Base-by-base conservation (phyloP, 30 jellyfish, hydroid and myxozoan genomes). In the Aurelia coerulea region DNA sequence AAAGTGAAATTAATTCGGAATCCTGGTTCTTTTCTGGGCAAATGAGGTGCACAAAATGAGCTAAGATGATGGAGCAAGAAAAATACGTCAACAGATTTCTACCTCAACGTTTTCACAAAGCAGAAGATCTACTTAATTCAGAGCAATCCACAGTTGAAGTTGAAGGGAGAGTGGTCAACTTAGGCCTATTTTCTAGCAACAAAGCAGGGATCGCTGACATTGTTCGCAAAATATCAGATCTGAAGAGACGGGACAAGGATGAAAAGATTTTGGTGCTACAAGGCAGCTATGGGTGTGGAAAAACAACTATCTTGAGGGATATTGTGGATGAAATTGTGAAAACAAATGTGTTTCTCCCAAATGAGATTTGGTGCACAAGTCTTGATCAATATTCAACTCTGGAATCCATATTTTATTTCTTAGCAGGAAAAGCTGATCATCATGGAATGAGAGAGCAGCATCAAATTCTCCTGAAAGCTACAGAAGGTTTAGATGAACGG, bases 201-300 rank as follows among this genome's bases (percentile, higher is more conserved):
- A 15, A 59, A 59, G 31, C 68, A 1, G 68, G 4, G 68, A 19
- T 6, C 31, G 5, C 68, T 14, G 10, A 59, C 31, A 14, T 60
- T 17, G 35, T 60, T 60, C 32, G 35, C 35, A 23, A 60, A 23
- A 60, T 60, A 60, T n/a, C 35, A 23, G 70, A n/a, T 3, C 32
- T 60, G 35, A 60, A 60, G 14, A 46, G 56, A 46, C 2, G 56
- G 56, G 79, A 62, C n/a, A 35, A 8, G 10, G 42, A 56, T 41
- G 68, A 56, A 18, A 77, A 79, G 34, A 19, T 79, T 42, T 5
- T 79, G 19, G 10, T 79, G 35, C n/a, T 79, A 58, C 67, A 51
- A 50, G 80, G 89, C 16, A 71, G 89, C 7, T 79, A 79, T 65
- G 89, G 89, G 0, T 63, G 68, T 79, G 89, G 89, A 16, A 79